Percentiles rank a stretch among this genome's conserved stretches.
Evolutionary conservation across 2,113 vertebrate genomes (phyloP).

Genomic region (Brachyhypopomus gauderio): DNA sequence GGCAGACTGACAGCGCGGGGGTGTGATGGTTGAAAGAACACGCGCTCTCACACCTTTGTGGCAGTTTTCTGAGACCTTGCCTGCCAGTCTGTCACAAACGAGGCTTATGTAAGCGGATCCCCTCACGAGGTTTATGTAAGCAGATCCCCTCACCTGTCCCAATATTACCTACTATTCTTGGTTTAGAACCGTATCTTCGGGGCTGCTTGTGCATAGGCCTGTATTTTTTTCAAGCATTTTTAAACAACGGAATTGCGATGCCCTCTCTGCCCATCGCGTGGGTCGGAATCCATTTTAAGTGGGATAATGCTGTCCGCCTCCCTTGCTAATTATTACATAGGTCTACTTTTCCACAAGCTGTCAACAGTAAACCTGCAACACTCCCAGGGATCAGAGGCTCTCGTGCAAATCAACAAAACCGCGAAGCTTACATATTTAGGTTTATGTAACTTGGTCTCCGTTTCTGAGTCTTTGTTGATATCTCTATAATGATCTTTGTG

Average conservation of each 20-base stretch:
- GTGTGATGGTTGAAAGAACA: background rate
- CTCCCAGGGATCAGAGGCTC: constrained; percentile 3
- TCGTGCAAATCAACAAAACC: background rate
- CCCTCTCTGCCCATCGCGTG: constrained; percentile 26
- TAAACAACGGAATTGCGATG: background rate
- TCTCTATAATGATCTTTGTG: constrained; percentile 30
- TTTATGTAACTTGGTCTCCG: background rate
- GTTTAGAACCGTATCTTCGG: background rate
- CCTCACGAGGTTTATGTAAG: constrained; percentile 25
- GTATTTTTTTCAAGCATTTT: background rate
- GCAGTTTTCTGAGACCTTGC: constrained; percentile 6
- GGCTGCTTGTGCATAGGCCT: background rate
- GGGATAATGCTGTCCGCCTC: background rate
- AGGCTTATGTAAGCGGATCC: constrained; percentile 9
- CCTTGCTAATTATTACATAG: constrained; percentile 18
- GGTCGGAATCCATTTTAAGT: constrained; percentile 22
- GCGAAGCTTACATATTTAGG: background rate
- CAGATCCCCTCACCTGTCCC: constrained; percentile 5
- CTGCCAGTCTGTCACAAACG: constrained; percentile 18
- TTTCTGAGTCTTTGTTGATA: constrained; percentile 10
- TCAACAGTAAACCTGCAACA: constrained; percentile 4
- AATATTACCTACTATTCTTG: background rate
- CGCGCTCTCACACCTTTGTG: background rate
- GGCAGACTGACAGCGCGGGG: constrained; percentile 29
- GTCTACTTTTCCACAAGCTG: constrained; percentile 18